Percentiles rank a stretch among this genome's conserved stretches.
phyloP scores from a whole-genome alignment of 2,797 vertebrate genomes.

The Gymnoscopelus braueri region DNA sequence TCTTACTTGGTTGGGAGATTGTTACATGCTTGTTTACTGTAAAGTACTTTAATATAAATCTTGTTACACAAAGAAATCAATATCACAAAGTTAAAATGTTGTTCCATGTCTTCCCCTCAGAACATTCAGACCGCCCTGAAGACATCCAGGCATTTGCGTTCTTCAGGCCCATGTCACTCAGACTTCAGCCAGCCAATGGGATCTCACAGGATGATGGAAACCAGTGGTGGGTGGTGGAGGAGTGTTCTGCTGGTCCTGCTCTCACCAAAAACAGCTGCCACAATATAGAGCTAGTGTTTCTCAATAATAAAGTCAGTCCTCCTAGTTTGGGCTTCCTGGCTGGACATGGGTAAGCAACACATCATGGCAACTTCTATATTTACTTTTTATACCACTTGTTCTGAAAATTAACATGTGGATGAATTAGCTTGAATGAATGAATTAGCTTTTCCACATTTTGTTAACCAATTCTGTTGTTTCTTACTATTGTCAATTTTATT shows the following conservation, averaged over 20 bases:
- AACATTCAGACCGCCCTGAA: conserved; percentile 56
- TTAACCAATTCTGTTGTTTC: no score
- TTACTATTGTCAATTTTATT: no score
- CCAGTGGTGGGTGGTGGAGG: conserved; percentile 85
- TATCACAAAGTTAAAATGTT: no score
- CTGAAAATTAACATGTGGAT: no score
- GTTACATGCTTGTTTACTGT: no score
- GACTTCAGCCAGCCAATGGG: conserved; percentile 68
- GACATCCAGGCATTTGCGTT: conserved; percentile 72
- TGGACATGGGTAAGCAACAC: conserved; percentile 80
- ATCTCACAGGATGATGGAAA: conserved; percentile 33
- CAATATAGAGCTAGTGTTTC: conserved; percentile 81
- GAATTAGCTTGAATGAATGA: no score
- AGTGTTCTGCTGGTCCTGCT: conserved; percentile 66
- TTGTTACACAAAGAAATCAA: background rate
- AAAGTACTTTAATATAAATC: no score
- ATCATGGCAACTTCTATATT: no score
- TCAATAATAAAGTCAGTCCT: conserved; percentile 88
- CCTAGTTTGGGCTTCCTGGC: conserved; percentile 85
- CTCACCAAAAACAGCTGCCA: conserved; percentile 60
- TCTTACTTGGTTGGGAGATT: no score
- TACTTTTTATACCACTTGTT: no score
- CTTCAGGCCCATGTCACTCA: conserved; percentile 81
- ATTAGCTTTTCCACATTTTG: no score
- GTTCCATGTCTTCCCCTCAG: conserved; percentile 37